Evolutionary conservation across 2,797 vertebrate species (phyloP).

Genomic region (Pithecia hirsuta): DNA sequence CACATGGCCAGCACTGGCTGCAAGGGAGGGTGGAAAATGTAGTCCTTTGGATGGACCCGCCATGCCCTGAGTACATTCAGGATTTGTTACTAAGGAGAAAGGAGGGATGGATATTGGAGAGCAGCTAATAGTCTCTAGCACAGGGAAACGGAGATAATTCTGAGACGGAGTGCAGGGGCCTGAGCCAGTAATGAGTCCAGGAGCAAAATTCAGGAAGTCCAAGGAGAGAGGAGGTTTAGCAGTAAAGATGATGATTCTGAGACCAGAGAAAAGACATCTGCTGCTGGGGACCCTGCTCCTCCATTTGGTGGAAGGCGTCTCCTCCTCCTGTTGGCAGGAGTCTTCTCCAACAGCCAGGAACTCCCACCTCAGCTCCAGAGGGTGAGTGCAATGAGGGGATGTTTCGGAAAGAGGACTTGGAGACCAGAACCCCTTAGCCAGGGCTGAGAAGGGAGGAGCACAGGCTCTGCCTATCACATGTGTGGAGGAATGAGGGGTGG

Average conservation of each 20-base stretch:
- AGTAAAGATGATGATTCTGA: neutral
- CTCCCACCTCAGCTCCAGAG: neutral
- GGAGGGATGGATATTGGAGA: neutral
- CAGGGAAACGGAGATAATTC: neutral
- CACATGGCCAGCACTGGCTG: neutral
- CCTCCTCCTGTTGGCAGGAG: too few relatives aligned
- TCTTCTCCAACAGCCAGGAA: too few relatives aligned
- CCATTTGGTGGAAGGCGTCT: too few relatives aligned
- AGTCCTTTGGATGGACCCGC: neutral
- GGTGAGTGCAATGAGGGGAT: neutral
- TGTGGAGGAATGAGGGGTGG: too few relatives aligned
- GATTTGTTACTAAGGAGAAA: neutral
- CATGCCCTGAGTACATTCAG: neutral
- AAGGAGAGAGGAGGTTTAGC: neutral
- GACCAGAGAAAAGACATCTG: neutral
- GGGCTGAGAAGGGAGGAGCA: neutral
- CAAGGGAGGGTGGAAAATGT: neutral
- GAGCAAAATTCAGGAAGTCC: neutral
- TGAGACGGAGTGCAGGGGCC: neutral
- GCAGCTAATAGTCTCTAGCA: neutral
- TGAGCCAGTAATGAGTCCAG: neutral
- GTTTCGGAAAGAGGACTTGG: neutral
- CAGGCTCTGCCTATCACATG: neutral
- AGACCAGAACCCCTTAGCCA: neutral
- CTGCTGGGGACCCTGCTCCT: neutral